Evolutionary conservation across 2,888 invertebrate genomes (phyloP), one percentile per base, ranked within the genome.

Genomic region (Falcaria lacertinaria): DNA sequence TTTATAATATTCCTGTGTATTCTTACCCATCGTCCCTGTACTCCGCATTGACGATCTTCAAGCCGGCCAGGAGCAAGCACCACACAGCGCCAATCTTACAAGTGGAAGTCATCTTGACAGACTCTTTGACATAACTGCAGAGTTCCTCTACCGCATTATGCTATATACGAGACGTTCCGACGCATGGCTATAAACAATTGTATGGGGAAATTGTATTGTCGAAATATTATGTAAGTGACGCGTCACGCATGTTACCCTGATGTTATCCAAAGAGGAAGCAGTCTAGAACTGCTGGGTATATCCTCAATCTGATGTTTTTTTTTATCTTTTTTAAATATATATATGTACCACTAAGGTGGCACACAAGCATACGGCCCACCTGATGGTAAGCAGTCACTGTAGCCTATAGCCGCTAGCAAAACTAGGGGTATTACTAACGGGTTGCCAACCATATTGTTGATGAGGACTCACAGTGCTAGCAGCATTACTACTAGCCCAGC

Each of bases 141-240:
- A 42, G 57, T 70, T 66, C 71, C 66, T 56, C 57, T 60, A 70
- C 68, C 66, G 69, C 63, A 73, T 74, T 68, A 73, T 63, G 64
- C 74, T 87, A 69, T 87, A 88, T 88, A 88, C 72, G 53, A 54
- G 50, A 62, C 85, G 88, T 88, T 88, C 88, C 88, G 60, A 63
- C 60, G 68, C 63, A 45, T 88, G 80, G 57, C 39, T 67, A 60
- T 52, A 69, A 65, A 88, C 88, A 88, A 88, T 88, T 66, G 78
- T 53, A 76, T 88, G 85, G 72, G 81, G 86, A 86, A 87, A 86
- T 69, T 64, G 70, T 56, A 80, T 82, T 85, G 83, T 82, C 72
- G 59, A 50, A n/a, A 52, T 54, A 52, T 70, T 82, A 86, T 49
- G 52, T 33, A 44, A 64, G 66, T 36, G 15, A 22, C 15, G 33